A percentile compares a stretch with the other conserved stretches of the same genome.
Evolutionary conservation across 2,797 vertebrate species (phyloP).

Genomic region (Sebastes glaucus): DNA sequence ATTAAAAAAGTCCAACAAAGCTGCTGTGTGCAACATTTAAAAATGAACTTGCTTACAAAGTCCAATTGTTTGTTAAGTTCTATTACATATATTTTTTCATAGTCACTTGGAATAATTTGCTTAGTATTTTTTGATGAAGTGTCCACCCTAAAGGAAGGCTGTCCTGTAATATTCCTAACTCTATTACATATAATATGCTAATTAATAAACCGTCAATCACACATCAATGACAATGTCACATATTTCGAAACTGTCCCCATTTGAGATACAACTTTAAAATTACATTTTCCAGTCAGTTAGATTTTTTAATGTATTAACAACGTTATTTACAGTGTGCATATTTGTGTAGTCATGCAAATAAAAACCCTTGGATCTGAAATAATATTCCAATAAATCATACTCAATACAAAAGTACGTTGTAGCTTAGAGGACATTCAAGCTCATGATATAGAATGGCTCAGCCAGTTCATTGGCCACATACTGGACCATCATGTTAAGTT

Average conservation of each 20-base stretch:
- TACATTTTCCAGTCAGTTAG: not conserved
- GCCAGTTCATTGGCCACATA: not conserved
- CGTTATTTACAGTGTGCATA: not conserved
- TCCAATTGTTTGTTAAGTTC: not conserved
- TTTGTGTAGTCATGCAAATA: not conserved
- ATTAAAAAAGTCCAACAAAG: not conserved
- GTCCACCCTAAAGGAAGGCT: too few species aligned
- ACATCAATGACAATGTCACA: not conserved
- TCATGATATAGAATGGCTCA: not conserved
- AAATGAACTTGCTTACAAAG: not conserved
- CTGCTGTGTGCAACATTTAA: not conserved
- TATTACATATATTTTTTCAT: not conserved
- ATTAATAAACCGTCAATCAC: slow-evolving; percentile 2
- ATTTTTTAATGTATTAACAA: not conserved
- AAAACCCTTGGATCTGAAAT: not conserved
- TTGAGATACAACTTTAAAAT: not conserved
- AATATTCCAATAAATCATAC: not conserved
- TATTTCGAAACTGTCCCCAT: not conserved
- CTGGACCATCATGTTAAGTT: not conserved
- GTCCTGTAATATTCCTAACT: not conserved
- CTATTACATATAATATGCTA: not conserved
- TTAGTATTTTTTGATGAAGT: not conserved
- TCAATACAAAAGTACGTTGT: not conserved
- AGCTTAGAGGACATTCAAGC: not conserved
- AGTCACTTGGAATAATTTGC: not conserved